These are phyloP conservation scores for Augiades crinisus DNA, from an alignment of 2,888 invertebrate genomes.

Conservation along the genomic window DNA sequence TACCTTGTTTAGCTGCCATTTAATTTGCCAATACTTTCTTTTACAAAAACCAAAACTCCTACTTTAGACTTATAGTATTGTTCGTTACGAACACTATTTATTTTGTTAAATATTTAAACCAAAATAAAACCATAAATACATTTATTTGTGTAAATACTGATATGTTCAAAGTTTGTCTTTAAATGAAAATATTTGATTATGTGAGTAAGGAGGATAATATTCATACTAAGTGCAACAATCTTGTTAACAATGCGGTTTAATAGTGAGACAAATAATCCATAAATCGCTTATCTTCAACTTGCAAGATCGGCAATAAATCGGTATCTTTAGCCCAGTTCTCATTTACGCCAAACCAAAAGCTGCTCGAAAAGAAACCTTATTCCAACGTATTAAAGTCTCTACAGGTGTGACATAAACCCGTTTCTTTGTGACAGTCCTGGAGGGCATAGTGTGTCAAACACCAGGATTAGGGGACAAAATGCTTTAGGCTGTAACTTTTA, in stretches of 20 bases:
- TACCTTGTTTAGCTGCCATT: no score
- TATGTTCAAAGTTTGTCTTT: no score
- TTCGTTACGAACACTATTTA: no score
- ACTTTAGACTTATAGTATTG: no score
- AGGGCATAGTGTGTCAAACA: constrained; percentile 50
- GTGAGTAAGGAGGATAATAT: neutral
- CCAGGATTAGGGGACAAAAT: constrained; percentile 67
- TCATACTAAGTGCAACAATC: constrained; percentile 7
- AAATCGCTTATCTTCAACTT: constrained; percentile 33
- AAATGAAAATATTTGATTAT: no score
- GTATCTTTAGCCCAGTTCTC: no score
- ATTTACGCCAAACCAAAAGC: neutral
- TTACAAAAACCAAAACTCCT: no score
- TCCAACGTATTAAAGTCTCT: neutral
- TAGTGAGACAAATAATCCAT: constrained; percentile 33
- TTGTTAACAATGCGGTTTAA: constrained; percentile 21
- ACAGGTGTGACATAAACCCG: constrained; percentile 4
- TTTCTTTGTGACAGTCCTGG: neutral
- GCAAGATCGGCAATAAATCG: constrained; percentile 46
- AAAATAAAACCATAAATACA: no score
- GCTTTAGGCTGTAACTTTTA: constrained; percentile 75
- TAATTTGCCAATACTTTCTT: no score
- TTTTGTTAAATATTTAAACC: no score
- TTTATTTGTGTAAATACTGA: no score
- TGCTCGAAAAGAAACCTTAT: constrained; percentile 24